A percentile compares a stretch with the other conserved stretches of the same genome.
Conservation (phyloP, 2,888 invertebrate genomes). For the Macrosiphum euphorbiae region DNA sequence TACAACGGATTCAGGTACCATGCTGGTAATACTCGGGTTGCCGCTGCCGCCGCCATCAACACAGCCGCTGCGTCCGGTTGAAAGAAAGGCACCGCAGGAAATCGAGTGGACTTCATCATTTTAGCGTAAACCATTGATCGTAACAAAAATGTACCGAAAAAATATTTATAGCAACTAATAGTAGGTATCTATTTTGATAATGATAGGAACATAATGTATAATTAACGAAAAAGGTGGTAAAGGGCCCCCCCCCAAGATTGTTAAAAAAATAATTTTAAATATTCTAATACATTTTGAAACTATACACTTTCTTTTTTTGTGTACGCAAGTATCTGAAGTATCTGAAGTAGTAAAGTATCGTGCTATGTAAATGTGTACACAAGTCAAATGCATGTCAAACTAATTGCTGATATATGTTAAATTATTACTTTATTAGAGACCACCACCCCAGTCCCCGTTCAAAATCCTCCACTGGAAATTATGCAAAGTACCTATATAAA, state of each 20-base stretch:
- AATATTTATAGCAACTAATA: not conserved
- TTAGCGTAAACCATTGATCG: not conserved
- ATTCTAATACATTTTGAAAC: too few relatives aligned
- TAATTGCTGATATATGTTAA: too few relatives aligned
- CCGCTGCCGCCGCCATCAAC: not conserved
- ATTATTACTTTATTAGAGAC: too few relatives aligned
- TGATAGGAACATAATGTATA: not conserved
- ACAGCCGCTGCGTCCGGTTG: not conserved
- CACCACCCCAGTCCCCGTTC: too few relatives aligned
- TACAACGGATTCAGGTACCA: constrained; percentile 4
- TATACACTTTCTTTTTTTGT: too few relatives aligned
- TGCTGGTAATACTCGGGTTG: not conserved
- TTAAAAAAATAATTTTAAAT: too few relatives aligned
- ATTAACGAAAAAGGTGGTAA: not conserved
- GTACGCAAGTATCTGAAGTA: too few relatives aligned
- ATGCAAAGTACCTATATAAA: not conserved
- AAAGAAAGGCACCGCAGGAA: not conserved
- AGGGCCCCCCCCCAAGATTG: too few relatives aligned
- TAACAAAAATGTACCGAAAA: not conserved
- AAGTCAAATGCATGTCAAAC: too few relatives aligned
- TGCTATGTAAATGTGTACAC: too few relatives aligned
- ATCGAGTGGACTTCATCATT: not conserved
- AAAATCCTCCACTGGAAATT: not conserved
- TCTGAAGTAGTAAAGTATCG: too few relatives aligned
- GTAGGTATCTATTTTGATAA: not conserved